Conservation (phyloP, 92 coral and sea anemone genomes). For the Scolanthus callimorphus region DNA sequence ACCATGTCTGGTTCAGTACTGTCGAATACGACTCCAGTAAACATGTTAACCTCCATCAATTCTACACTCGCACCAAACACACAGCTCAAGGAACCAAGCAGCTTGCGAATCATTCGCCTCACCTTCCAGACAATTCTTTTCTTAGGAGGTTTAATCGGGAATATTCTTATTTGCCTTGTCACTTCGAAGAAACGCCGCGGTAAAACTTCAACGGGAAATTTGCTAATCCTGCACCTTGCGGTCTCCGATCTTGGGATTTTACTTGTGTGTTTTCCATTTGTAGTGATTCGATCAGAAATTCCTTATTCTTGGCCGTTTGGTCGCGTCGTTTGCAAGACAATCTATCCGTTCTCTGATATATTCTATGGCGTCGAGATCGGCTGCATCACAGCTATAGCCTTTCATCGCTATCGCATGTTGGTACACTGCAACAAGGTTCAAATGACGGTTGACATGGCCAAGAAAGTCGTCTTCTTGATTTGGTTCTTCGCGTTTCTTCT, state of each 20-base stretch:
- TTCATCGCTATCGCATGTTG: conserved; percentile 93
- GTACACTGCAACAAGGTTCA: conserved; percentile 81
- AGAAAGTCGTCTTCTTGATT: conserved; percentile 50
- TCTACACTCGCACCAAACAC: no score
- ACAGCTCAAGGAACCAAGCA: conserved; percentile 20
- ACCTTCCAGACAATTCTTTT: conserved; percentile 44
- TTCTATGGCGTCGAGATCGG: conserved; percentile 78
- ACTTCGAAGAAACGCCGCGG: conserved; percentile 64
- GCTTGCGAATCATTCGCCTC: conserved; percentile 33
- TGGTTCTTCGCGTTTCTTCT: conserved; percentile 67
- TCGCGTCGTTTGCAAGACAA: conserved; percentile 52
- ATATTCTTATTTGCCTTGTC: conserved; percentile 63
- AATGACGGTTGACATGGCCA: conserved; percentile 58
- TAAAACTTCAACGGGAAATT: conserved; percentile 65
- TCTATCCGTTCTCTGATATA: conserved; percentile 69
- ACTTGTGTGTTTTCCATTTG: conserved; percentile 55
- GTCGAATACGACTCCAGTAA: no score
- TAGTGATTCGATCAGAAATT: conserved; percentile 55
- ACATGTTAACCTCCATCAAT: no score
- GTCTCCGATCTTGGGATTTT: conserved; percentile 82
- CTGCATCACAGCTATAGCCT: conserved; percentile 85
- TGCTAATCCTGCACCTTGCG: conserved; percentile 71
- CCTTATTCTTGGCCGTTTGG: conserved; percentile 93
- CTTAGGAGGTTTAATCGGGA: conserved; percentile 67
- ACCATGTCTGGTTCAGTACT: no score